Conservation (phyloP, 2,113 vertebrate species). For the Psammodynastes pulverulentus region DNA sequence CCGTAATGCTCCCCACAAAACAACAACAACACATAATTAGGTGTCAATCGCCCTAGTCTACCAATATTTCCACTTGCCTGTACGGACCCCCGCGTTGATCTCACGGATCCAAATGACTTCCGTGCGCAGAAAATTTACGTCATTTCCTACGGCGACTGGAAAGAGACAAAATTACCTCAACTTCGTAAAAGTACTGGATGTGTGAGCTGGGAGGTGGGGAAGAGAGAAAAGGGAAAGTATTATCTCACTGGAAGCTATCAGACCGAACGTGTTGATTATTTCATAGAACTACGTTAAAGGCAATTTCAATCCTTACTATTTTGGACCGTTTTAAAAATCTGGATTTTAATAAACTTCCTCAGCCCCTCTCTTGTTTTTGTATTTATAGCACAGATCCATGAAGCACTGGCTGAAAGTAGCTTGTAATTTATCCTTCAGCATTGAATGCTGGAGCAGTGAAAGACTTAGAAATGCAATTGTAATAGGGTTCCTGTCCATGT, state of each 20-base stretch:
- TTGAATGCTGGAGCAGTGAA: neutral
- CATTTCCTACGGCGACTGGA: neutral
- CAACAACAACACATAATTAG: neutral
- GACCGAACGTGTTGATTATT: neutral
- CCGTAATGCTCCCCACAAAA: too few species aligned
- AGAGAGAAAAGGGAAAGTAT: neutral
- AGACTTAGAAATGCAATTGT: neutral
- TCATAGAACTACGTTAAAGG: neutral
- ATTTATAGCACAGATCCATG: neutral
- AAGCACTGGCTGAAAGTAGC: neutral
- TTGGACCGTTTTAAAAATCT: neutral
- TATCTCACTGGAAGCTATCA: neutral
- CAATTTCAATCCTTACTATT: too few species aligned
- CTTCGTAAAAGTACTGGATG: neutral
- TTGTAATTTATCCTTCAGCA: neutral
- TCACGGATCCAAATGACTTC: neutral
- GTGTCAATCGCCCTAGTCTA: neutral
- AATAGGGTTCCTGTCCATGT: neutral
- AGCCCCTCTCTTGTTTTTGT: neutral
- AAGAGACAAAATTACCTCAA: neutral
- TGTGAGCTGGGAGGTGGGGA: fast-evolving
- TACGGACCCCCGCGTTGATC: neutral
- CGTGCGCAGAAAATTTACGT: neutral
- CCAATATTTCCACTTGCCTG: neutral
- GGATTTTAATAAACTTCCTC: neutral